Percentiles rank a stretch among this genome's conserved stretches.
phyloP scores from a whole-genome alignment of 1,140 invertebrate species.

The Bombus sibiricus region DNA sequence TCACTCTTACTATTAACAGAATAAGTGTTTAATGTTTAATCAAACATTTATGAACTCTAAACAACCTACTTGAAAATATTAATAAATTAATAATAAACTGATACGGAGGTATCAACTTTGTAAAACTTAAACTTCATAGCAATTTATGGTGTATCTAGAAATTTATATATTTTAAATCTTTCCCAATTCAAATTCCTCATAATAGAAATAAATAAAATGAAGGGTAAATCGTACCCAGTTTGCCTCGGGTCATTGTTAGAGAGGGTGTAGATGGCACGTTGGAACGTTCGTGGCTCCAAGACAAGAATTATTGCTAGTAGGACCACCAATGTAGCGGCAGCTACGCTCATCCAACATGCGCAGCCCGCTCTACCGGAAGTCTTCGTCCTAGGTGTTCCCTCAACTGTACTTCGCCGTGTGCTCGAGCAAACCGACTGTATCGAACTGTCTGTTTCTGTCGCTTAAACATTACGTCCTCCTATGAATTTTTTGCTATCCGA shows the following conservation, averaged over 20 bases:
- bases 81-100: background rate
- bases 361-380: conserved; percentile 74
- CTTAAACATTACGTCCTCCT: conserved; percentile 75
- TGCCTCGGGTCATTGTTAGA: conserved; percentile 78
- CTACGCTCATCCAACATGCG: conserved; percentile 76
- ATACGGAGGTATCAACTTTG: background rate
- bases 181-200: background rate
- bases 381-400: conserved; percentile 73
- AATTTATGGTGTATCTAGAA: background rate
- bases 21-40: background rate
- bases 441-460: conserved; percentile 73
- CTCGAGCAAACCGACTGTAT: conserved; percentile 73
- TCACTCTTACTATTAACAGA: background rate
- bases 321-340: conserved; percentile 74
- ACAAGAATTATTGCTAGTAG: conserved; percentile 78
- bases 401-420: conserved; percentile 71
- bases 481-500: conserved; percentile 60
- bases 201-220: conserved; percentile 67
- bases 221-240: conserved; percentile 78
- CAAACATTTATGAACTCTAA: background rate
- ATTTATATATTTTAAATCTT: background rate
- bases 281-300: conserved; percentile 77
- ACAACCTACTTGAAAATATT: no score
- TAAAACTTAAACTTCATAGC: background rate
- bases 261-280: conserved; percentile 73